These are phyloP conservation scores for Platichthys stellatus DNA, from an alignment of 2,113 vertebrate species.

Conservation along the genomic window DNA sequence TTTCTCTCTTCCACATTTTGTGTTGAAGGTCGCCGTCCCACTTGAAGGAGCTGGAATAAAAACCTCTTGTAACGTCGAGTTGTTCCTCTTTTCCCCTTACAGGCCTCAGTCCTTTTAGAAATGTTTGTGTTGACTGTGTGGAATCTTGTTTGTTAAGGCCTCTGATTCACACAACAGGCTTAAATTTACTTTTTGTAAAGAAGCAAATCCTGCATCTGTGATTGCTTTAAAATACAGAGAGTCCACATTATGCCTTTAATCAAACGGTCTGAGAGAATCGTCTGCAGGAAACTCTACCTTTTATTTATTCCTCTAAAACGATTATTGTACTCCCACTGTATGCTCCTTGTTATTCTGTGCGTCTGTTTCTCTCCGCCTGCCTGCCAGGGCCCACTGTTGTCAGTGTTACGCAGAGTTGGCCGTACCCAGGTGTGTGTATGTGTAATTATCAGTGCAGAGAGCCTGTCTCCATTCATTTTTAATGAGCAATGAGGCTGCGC, in stretches of 20 bases:
- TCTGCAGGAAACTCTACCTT: slow-evolving; percentile 2
- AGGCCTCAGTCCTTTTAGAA: not conserved
- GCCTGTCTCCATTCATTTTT: slow-evolving; percentile 81
- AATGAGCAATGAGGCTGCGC: slow-evolving; percentile 75
- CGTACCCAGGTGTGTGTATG: slow-evolving; percentile 64
- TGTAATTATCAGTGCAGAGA: slow-evolving; percentile 73
- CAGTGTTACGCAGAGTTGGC: slow-evolving; percentile 33
- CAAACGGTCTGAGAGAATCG: slow-evolving; percentile 1
- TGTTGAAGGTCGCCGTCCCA: not conserved
- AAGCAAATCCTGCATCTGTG: slow-evolving; percentile 20
- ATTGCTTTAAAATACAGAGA: slow-evolving; percentile 31
- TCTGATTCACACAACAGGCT: slow-evolving; percentile 20
- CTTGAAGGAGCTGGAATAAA: not conserved
- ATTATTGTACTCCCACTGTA: slow-evolving; percentile 10
- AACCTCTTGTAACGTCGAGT: not conserved
- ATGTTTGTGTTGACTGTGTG: not conserved
- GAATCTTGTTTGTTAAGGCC: not conserved
- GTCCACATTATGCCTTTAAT: slow-evolving; percentile 8
- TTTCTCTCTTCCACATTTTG: not conserved
- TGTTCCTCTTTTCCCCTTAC: not conserved
- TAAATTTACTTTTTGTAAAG: slow-evolving; percentile 12
- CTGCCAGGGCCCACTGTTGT: slow-evolving; percentile 49
- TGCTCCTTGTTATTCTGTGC: slow-evolving; percentile 35
- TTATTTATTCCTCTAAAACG: slow-evolving; percentile 30
- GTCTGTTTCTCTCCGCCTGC: slow-evolving; percentile 12